Conservation (phyloP, 53 echinoderm and acorn worm genomes). For the Stichopus horrens region DNA sequence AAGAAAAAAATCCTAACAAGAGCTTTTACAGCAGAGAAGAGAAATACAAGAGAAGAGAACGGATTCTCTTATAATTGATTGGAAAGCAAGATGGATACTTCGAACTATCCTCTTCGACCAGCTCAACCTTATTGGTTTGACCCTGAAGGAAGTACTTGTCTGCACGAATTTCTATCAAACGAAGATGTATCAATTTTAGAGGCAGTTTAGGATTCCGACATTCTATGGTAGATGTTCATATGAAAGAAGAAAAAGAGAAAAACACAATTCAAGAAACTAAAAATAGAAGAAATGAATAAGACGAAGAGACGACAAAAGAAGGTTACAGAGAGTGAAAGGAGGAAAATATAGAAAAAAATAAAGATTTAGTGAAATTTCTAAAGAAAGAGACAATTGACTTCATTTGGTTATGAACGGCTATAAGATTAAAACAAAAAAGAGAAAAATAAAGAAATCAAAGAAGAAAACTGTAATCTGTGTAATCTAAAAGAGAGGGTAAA, state of each 20-base stretch:
- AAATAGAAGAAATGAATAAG: neutral
- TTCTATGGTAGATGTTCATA: neutral
- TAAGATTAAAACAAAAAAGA: too few relatives aligned
- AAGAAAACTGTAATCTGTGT: too few relatives aligned
- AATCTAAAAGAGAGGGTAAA: too few relatives aligned
- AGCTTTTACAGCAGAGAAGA: neutral
- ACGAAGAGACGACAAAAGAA: neutral
- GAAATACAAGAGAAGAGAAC: neutral
- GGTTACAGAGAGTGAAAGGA: too few relatives aligned
- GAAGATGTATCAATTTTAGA: slow-evolving; percentile 37
- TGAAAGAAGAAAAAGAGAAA: neutral
- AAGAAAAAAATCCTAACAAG: neutral
- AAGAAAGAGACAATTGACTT: too few relatives aligned
- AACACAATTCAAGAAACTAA: neutral
- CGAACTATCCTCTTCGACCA: slow-evolving; percentile 5
- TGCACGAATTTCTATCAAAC: slow-evolving; percentile 30
- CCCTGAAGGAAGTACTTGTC: slow-evolving; percentile 38
- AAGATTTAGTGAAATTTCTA: neutral
- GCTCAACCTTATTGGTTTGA: slow-evolving; percentile 29
- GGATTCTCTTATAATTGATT: slow-evolving; percentile 28
- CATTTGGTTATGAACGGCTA: too few relatives aligned
- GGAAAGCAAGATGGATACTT: slow-evolving; percentile 36
- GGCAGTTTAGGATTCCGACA: neutral
- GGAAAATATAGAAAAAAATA: too few relatives aligned
- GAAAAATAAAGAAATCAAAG: too few relatives aligned